Conservation (phyloP, 2,797 vertebrate species). For the Tachyglossus aculeatus region DNA sequence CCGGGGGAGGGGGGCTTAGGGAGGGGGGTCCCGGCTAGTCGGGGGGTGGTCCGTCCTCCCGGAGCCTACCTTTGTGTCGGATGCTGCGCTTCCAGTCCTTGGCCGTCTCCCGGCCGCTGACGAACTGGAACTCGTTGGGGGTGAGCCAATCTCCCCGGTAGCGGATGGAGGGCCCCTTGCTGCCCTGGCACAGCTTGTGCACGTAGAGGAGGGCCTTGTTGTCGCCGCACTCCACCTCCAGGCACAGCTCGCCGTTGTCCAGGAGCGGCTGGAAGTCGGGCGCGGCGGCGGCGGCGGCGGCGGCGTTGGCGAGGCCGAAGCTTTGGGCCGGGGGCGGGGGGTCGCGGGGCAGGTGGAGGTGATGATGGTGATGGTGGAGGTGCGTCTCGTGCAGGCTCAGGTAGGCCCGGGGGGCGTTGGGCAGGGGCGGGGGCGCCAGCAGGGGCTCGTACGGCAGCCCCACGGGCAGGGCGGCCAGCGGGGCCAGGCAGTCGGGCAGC, state of each 20-base stretch:
- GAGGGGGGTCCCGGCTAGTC: neutral
- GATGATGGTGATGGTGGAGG: conserved; percentile 75
- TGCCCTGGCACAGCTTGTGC: conserved; percentile 96
- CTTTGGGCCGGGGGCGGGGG: conserved; percentile 86
- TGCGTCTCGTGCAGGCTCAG: conserved; percentile 85
- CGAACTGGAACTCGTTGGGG: conserved; percentile 98
- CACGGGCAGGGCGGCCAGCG: conserved; percentile 87
- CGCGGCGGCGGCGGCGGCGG: conserved; percentile 75
- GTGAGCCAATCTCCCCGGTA: conserved; percentile 98
- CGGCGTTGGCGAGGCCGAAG: conserved; percentile 72
- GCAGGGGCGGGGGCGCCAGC: conserved; percentile 81
- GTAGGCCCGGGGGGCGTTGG: conserved; percentile 88
- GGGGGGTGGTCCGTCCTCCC: conserved; percentile 46
- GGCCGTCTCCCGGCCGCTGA: conserved; percentile 96
- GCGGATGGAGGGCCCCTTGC: conserved; percentile 97
- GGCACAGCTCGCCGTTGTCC: conserved; percentile 95
- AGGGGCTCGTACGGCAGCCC: conserved; percentile 90
- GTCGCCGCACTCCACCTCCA: conserved; percentile 98
- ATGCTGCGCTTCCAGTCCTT: conserved; percentile 99
- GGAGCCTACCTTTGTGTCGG: conserved; percentile 90
- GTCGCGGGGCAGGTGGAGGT: conserved; percentile 86
- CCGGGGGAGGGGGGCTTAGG: neutral
- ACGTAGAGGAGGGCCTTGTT: conserved; percentile 97
- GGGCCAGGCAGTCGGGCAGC: conserved; percentile 87
- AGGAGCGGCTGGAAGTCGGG: conserved; percentile 96